Evolutionary conservation across 2,113 vertebrate species (phyloP), one percentile per base, ranked within the genome.

Genomic region (Dicaeum eximium): DNA sequence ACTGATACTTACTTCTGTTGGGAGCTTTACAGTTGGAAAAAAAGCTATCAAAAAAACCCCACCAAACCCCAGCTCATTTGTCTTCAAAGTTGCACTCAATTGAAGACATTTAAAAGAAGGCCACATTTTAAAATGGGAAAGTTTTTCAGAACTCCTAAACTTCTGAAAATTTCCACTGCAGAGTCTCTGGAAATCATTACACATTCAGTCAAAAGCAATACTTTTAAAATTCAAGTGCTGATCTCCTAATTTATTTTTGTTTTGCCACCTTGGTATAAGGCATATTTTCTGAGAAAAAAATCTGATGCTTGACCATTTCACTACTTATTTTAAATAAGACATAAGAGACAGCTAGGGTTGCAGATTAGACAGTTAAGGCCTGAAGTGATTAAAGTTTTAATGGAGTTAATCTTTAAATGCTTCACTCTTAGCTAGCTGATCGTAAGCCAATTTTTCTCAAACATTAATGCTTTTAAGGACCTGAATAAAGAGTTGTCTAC

Each of bases 381-480:
- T 86, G 86, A 93, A 88, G 88, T 93, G 75, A 93, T 94, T 94
- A 88, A 93, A 86, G 80, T 88, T 93, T 96, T 94, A 93, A 86
- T 38, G 8, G 48, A 20, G 60, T 90, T 94, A 90, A 88, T 88
- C 90, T 93, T 82, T 86, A 90, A 95, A 93, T 93, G 57, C 79
- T 82, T 86, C 67, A 73, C 66, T 82, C 85, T 93, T 93, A 93
- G 75, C 58, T 77, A 75, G 75, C 74, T 90, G 92, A 92, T 93
- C 79, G 42, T 96, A 94, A 95, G 81, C 88, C 74, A 92, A 42
- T 93, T 92, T 92, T 95, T 88, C 47, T 92, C 60, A 66, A 94
- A 58, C 51, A 21, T 66, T 51, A 88, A 58, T 86, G 51, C 71
- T 80, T 94, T 86, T 61, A 88, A 86, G 42, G 54, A 77, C 60